A percentile compares a stretch with the other conserved stretches of the same genome.
phyloP scores from a whole-genome alignment of 1,140 invertebrate genomes.

The Drosophila albomicans region DNA sequence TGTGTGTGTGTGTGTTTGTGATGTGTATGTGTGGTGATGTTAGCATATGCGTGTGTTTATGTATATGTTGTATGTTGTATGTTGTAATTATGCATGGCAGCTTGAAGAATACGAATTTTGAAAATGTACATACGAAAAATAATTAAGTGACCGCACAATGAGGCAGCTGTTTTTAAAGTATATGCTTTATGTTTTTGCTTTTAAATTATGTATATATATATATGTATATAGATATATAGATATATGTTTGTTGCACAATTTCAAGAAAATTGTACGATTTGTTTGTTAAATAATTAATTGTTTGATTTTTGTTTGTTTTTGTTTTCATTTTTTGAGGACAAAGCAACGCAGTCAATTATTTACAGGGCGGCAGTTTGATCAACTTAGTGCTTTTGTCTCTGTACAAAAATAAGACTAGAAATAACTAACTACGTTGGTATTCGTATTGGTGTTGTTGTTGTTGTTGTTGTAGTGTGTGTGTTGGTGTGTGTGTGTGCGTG shows the following conservation, averaged over 20 bases:
- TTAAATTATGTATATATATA: too few species aligned
- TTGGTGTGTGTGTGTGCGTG: constrained; percentile 3
- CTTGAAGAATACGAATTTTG: constrained; percentile 76
- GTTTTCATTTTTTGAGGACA: constrained; percentile 21
- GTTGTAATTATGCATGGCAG: constrained; percentile 60
- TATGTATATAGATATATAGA: too few species aligned
- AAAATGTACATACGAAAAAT: constrained; percentile 42
- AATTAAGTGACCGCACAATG: constrained; percentile 44
- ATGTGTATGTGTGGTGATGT: constrained; percentile 22
- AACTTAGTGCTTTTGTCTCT: constrained; percentile 38
- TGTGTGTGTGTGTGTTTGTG: constrained; percentile 31
- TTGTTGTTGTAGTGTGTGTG: too few species aligned
- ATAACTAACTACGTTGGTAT: constrained; percentile 66
- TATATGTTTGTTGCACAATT: neutral
- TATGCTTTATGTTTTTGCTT: too few species aligned
- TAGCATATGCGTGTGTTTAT: constrained; percentile 24
- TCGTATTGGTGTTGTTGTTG: too few species aligned
- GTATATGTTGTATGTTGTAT: constrained; percentile 43
- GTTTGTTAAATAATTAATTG: neutral
- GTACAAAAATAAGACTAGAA: constrained; percentile 72
- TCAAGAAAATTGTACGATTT: neutral
- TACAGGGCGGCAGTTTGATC: constrained; percentile 53
- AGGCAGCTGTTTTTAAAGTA: constrained; percentile 2
- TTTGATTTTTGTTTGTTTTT: neutral
- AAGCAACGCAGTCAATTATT: constrained; percentile 80